phyloP scores from a whole-genome alignment of 2,888 invertebrate genomes.

The Minunthozetes semirufus region DNA sequence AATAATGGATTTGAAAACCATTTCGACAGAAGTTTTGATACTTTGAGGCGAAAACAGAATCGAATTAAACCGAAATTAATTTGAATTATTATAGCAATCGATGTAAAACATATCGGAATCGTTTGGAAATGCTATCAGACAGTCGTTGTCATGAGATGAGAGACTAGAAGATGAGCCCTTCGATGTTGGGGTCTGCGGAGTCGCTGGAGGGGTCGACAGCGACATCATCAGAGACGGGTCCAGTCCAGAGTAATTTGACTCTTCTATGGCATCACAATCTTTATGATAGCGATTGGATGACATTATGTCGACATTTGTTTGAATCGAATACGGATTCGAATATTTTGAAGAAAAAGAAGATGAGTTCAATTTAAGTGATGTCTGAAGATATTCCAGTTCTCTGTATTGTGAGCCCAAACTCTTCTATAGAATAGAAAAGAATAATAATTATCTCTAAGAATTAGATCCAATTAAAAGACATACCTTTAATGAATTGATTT shows the following conservation, averaged over 20 bases:
- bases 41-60: background rate
- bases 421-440: background rate
- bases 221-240: background rate
- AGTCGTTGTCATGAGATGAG: conserved; percentile 12
- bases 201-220: conserved; percentile 12
- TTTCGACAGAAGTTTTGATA: background rate
- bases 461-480: background rate
- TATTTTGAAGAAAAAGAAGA: conserved; percentile 4
- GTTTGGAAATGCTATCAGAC: background rate
- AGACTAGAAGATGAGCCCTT: conserved; percentile 27
- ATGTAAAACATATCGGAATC: conserved; percentile 19
- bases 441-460: background rate
- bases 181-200: background rate
- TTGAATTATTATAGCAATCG: conserved; percentile 20
- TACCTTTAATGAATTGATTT: conserved; percentile 15
- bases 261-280: background rate
- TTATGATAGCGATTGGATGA: background rate
- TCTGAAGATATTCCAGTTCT: conserved; percentile 6
- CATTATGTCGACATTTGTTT: conserved; percentile 11
- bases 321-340: background rate
- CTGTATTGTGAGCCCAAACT: background rate
- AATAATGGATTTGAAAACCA: too few species aligned
- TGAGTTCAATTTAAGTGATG: conserved; percentile 7
- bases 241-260: background rate
- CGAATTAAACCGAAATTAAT: conserved; percentile 7